These are phyloP conservation scores for Misgurnus anguillicaudatus DNA, from an alignment of 2,113 vertebrate genomes.

Conservation along the genomic window DNA sequence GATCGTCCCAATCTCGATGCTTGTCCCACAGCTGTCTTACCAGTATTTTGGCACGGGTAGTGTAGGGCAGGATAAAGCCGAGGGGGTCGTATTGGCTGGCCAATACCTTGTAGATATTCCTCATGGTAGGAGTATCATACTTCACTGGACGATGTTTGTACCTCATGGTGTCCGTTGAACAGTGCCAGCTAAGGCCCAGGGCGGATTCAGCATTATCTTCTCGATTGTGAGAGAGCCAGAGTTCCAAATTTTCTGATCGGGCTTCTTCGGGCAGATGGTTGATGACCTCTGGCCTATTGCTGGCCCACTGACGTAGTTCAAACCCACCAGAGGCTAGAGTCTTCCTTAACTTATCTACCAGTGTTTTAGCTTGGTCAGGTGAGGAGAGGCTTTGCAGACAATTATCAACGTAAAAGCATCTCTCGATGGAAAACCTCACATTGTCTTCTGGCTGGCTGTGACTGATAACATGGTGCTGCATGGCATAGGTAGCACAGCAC, in stretches of 20 bases:
- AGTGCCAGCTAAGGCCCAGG: neutral
- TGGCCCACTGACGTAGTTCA: neutral
- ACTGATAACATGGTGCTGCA: no score
- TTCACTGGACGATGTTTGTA: neutral
- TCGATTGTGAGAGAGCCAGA: neutral
- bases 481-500: no score
- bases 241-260: neutral
- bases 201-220: neutral
- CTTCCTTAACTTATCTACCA: neutral
- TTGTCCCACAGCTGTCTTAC: conserved; percentile 24
- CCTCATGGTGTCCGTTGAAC: neutral
- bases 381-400: neutral
- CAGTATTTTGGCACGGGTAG: conserved; percentile 20
- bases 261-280: neutral
- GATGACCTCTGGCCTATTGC: neutral
- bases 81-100: conserved; percentile 30
- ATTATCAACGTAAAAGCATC: conserved; percentile 5
- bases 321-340: neutral
- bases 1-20: conserved; percentile 24
- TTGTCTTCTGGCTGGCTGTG: neutral
- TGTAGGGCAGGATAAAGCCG: conserved; percentile 21
- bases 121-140: neutral
- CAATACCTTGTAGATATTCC: conserved; percentile 21
- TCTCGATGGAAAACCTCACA: neutral
- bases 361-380: neutral